A percentile compares a stretch with the other conserved stretches of the same genome.
Evolutionary conservation across 2,888 invertebrate genomes (phyloP).

Genomic region (Epinotia bilunana): DNA sequence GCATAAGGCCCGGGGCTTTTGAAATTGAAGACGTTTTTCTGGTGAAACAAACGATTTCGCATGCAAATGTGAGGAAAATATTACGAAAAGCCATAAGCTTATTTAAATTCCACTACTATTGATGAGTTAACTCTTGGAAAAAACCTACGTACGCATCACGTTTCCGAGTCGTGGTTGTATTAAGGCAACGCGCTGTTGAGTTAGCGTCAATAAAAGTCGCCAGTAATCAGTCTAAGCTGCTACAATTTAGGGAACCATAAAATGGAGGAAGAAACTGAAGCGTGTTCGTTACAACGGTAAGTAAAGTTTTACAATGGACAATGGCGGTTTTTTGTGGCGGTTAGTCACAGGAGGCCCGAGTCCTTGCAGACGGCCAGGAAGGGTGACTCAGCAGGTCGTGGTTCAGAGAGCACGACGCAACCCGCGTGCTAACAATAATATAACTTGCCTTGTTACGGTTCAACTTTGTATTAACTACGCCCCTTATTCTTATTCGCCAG

Average conservation of each 20-base stretch:
- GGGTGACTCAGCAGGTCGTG: constrained; percentile 76
- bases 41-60: constrained; percentile 22
- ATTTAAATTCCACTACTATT: constrained; percentile 5
- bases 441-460: constrained; percentile 36
- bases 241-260: constrained; percentile 39
- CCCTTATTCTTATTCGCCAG: constrained; percentile 29
- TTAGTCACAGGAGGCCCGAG: constrained; percentile 71
- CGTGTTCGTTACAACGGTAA: constrained; percentile 38
- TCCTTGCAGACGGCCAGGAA: constrained; percentile 71
- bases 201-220: constrained; percentile 49
- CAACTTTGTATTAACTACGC: constrained; percentile 33
- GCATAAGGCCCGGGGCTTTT: constrained; percentile 32
- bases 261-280: constrained; percentile 29
- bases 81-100: constrained; percentile 6
- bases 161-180: constrained; percentile 24
- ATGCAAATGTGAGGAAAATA: constrained; percentile 22
- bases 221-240: constrained; percentile 47
- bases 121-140: constrained; percentile 16
- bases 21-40: constrained; percentile 40
- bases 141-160: constrained; percentile 12
- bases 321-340: constrained; percentile 67
- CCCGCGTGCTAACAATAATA: constrained; percentile 53
- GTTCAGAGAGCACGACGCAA: constrained; percentile 66
- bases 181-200: constrained; percentile 34
- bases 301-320: constrained; percentile 57